These are phyloP conservation scores for Noctua fimbriata DNA, from an alignment of 2,888 invertebrate species.

Conservation along the genomic window DNA sequence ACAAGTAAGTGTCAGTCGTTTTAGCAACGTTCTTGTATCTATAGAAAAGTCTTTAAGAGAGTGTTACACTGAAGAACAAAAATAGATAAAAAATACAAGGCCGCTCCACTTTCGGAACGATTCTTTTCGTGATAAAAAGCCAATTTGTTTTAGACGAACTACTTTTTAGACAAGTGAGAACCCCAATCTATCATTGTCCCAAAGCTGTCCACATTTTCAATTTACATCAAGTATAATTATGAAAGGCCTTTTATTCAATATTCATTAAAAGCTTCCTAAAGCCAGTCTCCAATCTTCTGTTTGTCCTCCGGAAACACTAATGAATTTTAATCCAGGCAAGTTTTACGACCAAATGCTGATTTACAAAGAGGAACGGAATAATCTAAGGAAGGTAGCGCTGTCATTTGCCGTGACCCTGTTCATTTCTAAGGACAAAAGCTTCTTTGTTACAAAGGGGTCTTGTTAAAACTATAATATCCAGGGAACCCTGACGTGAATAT, in stretches of 20 bases:
- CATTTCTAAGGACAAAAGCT: slow-evolving; percentile 52
- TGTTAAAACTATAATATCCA: slow-evolving; percentile 58
- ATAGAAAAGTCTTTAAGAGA: neutral
- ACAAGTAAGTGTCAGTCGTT: slow-evolving; percentile 6
- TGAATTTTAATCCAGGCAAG: slow-evolving; percentile 50
- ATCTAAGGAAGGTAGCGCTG: slow-evolving; percentile 52
- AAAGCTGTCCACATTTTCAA: slow-evolving; percentile 19
- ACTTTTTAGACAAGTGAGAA: neutral
- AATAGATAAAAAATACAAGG: neutral
- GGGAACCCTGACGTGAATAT: slow-evolving; percentile 48
- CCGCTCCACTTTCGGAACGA: neutral
- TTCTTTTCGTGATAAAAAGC: slow-evolving; percentile 1
- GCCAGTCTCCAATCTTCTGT: slow-evolving; percentile 23
- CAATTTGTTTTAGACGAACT: slow-evolving; percentile 12
- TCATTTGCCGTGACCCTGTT: slow-evolving; percentile 50
- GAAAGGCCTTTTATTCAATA: slow-evolving; percentile 40
- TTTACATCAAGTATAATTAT: slow-evolving; percentile 10
- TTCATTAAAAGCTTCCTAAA: slow-evolving; percentile 36
- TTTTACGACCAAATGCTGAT: slow-evolving; percentile 51
- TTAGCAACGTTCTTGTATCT: neutral
- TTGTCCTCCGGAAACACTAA: slow-evolving; percentile 36
- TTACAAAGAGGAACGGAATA: slow-evolving; percentile 55
- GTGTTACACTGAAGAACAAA: neutral
- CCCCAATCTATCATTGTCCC: slow-evolving; percentile 24
- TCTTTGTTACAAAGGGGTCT: slow-evolving; percentile 57